phyloP scores from a whole-genome alignment of 2,888 invertebrate species.

The Andrena haemorrhoa region DNA sequence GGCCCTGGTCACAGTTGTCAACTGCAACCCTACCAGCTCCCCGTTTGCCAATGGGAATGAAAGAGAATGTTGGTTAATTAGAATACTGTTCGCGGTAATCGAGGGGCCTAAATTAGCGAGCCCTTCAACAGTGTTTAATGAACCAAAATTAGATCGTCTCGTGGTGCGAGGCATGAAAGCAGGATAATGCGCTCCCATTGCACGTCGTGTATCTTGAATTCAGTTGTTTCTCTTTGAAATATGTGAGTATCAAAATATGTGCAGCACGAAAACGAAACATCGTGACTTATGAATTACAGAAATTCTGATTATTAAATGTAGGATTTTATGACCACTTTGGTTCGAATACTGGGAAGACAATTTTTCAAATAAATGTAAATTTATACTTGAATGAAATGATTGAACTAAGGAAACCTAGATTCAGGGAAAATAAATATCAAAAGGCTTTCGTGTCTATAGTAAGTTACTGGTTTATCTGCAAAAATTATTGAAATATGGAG shows the following conservation, averaged over 20 bases:
- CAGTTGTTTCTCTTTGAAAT: no score
- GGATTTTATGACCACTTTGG: not conserved
- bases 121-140: conserved; percentile 10
- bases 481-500: no score
- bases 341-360: not conserved
- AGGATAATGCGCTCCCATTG: no score
- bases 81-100: conserved; percentile 34
- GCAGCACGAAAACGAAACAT: no score
- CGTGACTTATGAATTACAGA: not conserved
- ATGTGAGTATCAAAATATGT: no score
- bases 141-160: conserved; percentile 9
- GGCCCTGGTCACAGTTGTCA: conserved; percentile 33
- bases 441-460: no score
- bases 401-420: not conserved
- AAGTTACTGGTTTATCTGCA: no score
- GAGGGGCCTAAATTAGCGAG: conserved; percentile 11
- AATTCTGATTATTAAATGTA: conserved; percentile 3
- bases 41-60: not conserved
- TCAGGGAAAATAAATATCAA: not conserved
- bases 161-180: no score
- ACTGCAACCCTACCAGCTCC: conserved; percentile 21
- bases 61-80: conserved; percentile 38
- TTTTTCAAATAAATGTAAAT: no score
- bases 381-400: no score
- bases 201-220: no score